Base-by-base conservation (phyloP, 1,140 invertebrate species). In the Penaeus vannamei region DNA sequence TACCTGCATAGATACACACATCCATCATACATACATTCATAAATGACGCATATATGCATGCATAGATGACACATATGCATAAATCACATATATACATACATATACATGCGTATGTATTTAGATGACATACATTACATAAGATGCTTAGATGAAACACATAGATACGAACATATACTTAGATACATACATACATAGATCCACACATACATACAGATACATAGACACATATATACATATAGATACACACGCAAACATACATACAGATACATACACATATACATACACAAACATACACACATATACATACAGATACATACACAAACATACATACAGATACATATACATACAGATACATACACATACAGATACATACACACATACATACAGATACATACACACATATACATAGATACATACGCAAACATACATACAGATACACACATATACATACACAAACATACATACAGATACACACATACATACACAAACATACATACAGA, bases 351-450 rank as follows among this genome's bases (percentile, higher is more conserved):
- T 69, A 53, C 46, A 59, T 36, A 46, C 46, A 85, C 46, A 42
- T 85, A 85, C 72, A 72, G 72, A 72, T 85, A 85, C 59, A 72
- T 85, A 46, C 72, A 53, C 69, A 42, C 46, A 22, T 66, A 72
- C 72, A 46, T 23, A 53, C 8, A 26, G 23, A 23, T n/a, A 82
- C 26, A 22, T 53, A 82, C 14, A 22, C 59, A 53, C 60, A 53
- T 82, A 82, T 82, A 53, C 60, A 53, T 82, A 53, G 60, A 82
- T 82, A 20, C 60, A 53, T 29, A 62, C 14, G 10, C 10, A 53
- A 5, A 53, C 10, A 53, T 53, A 53, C 32, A 20, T 32, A 32
- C 2, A 4, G 10, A 20, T 29, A 76, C 8, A 29, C 10, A 19
- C 10, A 76, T 29, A 76, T 76, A 32, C 29, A 26, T 76, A 29